Evolutionary conservation across 2,113 vertebrate species (phyloP).

Genomic region (Cebidichthys violaceus): DNA sequence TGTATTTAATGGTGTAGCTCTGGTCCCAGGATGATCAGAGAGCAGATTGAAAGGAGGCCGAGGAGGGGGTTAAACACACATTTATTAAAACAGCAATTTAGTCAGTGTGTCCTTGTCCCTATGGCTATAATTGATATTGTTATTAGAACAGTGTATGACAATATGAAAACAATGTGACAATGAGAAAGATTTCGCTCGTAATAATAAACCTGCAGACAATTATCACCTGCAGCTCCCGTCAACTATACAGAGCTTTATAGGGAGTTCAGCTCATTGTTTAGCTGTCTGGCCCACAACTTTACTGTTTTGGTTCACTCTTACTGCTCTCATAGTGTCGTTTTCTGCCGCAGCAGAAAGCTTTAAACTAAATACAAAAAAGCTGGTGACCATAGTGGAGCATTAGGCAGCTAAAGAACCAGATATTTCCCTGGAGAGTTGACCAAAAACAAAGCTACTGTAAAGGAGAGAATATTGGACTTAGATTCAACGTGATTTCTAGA

Average conservation of each 20-base stretch:
- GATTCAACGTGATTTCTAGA: not conserved
- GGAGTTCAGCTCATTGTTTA: not conserved
- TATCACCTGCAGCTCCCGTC: not conserved
- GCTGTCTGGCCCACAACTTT: not conserved
- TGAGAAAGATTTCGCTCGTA: not conserved
- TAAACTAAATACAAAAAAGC: not conserved
- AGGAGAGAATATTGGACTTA: not conserved
- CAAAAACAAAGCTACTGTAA: not conserved
- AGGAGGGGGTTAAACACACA: not conserved
- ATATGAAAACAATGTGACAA: not conserved
- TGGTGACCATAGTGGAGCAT: not conserved
- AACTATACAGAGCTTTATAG: not conserved
- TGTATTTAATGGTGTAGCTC: constrained; percentile 1
- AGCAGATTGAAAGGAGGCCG: constrained; percentile 4
- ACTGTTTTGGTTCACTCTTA: not conserved
- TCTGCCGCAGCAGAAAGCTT: not conserved
- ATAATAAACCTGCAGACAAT: constrained; percentile 1
- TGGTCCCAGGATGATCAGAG: not conserved
- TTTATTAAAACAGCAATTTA: not conserved
- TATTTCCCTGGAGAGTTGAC: not conserved
- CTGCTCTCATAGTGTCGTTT: not conserved
- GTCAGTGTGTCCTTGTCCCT: not conserved
- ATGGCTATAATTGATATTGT: not conserved
- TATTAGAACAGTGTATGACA: not conserved
- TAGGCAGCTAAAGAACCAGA: not conserved